Evolutionary conservation across 2,888 invertebrate genomes (phyloP).

Genomic region (Urechis unicinctus): DNA sequence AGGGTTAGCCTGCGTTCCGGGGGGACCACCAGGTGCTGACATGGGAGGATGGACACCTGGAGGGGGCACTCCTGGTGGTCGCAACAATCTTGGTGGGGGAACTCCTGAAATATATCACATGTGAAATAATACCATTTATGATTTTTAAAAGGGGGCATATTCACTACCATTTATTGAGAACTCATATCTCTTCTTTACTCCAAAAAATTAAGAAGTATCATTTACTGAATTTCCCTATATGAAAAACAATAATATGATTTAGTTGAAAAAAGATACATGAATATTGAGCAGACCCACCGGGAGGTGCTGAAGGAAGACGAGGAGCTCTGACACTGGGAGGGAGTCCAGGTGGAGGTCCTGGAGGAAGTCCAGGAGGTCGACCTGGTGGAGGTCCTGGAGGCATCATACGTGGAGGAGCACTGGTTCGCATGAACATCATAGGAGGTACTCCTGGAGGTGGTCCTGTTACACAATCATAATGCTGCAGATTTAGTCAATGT

Average conservation of each 20-base stretch:
- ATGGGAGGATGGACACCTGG: conserved; percentile 24
- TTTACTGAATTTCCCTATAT: too few species aligned
- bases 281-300: background rate
- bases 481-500: background rate
- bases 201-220: too few species aligned
- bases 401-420: conserved; percentile 41
- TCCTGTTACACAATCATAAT: conserved; percentile 26
- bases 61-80: conserved; percentile 28
- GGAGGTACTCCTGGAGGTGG: conserved; percentile 57
- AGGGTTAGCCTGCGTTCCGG: too few species aligned
- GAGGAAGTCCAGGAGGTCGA: conserved; percentile 44
- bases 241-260: too few species aligned
- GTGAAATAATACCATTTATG: too few species aligned
- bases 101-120: conserved; percentile 26
- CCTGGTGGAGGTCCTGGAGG: conserved; percentile 49
- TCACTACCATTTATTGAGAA: background rate
- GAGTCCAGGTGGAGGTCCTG: conserved; percentile 47
- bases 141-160: too few species aligned
- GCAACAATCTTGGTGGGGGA: conserved; percentile 32
- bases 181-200: background rate
- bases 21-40: background rate
- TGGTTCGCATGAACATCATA: conserved; percentile 50
- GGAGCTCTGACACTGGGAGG: conserved; percentile 44
- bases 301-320: conserved; percentile 56
- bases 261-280: too few species aligned